Conservation (phyloP, 2,888 invertebrate genomes). For the Dynastes hyllus region DNA sequence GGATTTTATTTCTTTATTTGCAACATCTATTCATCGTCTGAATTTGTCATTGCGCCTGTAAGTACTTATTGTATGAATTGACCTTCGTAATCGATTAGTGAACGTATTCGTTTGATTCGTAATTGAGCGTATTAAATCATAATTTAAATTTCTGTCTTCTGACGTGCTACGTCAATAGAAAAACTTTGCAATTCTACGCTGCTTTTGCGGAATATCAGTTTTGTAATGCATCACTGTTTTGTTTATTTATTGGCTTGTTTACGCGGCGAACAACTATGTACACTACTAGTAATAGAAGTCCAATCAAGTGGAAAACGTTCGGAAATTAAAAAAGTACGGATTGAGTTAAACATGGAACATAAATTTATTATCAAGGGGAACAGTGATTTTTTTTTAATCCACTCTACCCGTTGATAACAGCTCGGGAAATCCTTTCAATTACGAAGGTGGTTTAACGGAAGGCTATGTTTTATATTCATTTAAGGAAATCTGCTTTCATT, state of each 20-base stretch:
- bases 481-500: too few relatives aligned
- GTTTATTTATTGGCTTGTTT: not conserved
- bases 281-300: too few relatives aligned
- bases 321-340: too few relatives aligned
- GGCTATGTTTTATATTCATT: too few relatives aligned
- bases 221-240: not conserved
- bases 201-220: not conserved
- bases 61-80: slow-evolving; percentile 17
- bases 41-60: not conserved
- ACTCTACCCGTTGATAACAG: too few relatives aligned
- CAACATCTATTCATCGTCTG: not conserved
- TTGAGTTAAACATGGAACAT: too few relatives aligned
- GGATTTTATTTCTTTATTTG: not conserved
- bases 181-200: slow-evolving; percentile 2
- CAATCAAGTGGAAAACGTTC: too few relatives aligned
- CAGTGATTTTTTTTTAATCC: too few relatives aligned
- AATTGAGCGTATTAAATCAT: slow-evolving; percentile 5
- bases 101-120: slow-evolving; percentile 19
- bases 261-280: not conserved
- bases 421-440: too few relatives aligned
- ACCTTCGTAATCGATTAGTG: slow-evolving; percentile 25
- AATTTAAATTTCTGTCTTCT: not conserved
- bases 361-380: too few relatives aligned
- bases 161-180: not conserved
- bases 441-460: too few relatives aligned